Evolutionary conservation across 2,113 vertebrate species (phyloP).

Genomic region (Tonatia bakeri): DNA sequence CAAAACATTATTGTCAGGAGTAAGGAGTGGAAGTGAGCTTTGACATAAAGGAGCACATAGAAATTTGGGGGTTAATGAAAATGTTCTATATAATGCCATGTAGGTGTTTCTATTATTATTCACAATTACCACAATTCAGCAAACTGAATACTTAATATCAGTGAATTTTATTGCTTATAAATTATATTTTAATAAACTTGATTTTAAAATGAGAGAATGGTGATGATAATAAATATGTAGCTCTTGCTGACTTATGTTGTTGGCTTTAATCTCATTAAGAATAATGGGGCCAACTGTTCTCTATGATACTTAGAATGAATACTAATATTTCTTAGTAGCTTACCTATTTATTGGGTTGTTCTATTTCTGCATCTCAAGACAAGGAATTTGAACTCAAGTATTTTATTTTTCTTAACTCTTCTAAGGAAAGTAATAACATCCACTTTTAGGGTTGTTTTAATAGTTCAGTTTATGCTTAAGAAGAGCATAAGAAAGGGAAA

Average conservation of each 20-base stretch:
- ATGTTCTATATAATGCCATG: not conserved
- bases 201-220: not conserved
- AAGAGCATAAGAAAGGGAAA: not conserved
- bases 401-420: not conserved
- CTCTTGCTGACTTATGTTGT: not conserved
- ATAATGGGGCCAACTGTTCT: not conserved
- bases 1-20: not conserved
- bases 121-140: not conserved
- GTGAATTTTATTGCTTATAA: not conserved
- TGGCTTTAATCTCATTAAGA: not conserved
- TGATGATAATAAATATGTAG: not conserved
- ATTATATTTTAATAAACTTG: not conserved
- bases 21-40: not conserved
- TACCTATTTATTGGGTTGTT: not conserved
- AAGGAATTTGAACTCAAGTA: not conserved
- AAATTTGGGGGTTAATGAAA: not conserved
- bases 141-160: not conserved
- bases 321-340: not conserved
- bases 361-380: not conserved
- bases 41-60: not conserved
- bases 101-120: not conserved
- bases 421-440: not conserved
- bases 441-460: not conserved
- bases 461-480: not conserved
- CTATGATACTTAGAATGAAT: not conserved